These are phyloP conservation scores for Acheta domesticus DNA, from an alignment of 2,888 invertebrate species.

Conservation along the genomic window DNA sequence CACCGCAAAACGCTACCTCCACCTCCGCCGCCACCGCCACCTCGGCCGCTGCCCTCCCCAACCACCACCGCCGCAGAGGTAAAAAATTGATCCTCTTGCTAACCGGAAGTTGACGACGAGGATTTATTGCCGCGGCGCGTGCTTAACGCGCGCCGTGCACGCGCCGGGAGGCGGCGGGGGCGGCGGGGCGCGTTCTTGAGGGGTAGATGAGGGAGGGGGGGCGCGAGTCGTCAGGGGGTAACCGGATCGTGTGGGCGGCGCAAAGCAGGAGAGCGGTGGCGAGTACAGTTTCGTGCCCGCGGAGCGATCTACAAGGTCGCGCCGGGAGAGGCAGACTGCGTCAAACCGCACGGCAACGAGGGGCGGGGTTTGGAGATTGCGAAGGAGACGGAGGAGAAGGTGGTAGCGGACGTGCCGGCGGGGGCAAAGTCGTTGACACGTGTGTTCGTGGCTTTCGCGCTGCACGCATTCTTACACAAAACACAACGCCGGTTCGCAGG, in stretches of 20 bases:
- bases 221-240: neutral
- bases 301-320: no score
- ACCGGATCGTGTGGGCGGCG: neutral
- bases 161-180: neutral
- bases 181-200: neutral
- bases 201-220: neutral
- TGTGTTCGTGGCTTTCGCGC: no score
- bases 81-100: constrained; percentile 18
- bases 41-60: neutral
- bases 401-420: no score
- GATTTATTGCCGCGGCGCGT: neutral
- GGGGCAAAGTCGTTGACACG: no score
- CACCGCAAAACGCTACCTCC: neutral
- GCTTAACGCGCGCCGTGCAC: constrained; percentile 7
- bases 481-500: no score
- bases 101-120: constrained; percentile 10
- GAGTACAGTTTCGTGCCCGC: no score
- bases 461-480: no score
- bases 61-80: neutral
- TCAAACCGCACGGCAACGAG: no score
- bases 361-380: no score
- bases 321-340: no score
- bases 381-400: no score
- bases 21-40: neutral
- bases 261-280: neutral